phyloP scores from a whole-genome alignment of 2,888 invertebrate species.

The Cactoblastis cactorum region DNA sequence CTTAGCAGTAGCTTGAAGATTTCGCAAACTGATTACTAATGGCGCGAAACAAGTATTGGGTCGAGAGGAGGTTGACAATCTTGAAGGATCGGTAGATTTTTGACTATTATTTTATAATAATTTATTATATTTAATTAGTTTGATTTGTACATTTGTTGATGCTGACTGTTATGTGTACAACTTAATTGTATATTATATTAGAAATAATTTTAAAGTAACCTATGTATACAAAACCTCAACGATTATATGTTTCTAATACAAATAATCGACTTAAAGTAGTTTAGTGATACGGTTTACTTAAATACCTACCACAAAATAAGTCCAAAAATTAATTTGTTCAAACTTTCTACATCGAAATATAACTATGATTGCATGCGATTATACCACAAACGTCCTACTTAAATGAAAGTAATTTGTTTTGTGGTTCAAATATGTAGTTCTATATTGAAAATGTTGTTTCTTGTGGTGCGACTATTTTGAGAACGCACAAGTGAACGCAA shows the following conservation, averaged over 20 bases:
- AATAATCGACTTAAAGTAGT: not conserved
- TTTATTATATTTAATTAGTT: not conserved
- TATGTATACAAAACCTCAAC: too few relatives aligned
- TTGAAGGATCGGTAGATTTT: not conserved
- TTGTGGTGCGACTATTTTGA: not conserved
- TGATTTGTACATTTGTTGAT: too few relatives aligned
- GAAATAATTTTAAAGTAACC: not conserved
- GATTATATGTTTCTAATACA: not conserved
- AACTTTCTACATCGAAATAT: not conserved
- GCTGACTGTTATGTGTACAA: not conserved
- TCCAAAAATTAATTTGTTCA: not conserved
- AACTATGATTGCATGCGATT: not conserved
- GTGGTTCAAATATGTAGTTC: too few relatives aligned
- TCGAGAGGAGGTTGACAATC: not conserved
- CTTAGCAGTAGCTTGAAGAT: constrained; percentile 34
- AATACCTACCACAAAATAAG: not conserved
- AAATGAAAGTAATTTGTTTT: not conserved
- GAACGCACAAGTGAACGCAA: constrained; percentile 18
- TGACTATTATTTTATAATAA: not conserved
- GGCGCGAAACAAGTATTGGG: constrained; percentile 5
- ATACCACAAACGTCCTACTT: not conserved
- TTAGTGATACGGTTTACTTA: not conserved
- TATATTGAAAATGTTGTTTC: too few relatives aligned
- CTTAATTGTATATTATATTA: too few relatives aligned
- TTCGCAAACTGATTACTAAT: constrained; percentile 16